phyloP scores from a whole-genome alignment of 2,888 invertebrate species.

The Drosophila tripunctata region DNA sequence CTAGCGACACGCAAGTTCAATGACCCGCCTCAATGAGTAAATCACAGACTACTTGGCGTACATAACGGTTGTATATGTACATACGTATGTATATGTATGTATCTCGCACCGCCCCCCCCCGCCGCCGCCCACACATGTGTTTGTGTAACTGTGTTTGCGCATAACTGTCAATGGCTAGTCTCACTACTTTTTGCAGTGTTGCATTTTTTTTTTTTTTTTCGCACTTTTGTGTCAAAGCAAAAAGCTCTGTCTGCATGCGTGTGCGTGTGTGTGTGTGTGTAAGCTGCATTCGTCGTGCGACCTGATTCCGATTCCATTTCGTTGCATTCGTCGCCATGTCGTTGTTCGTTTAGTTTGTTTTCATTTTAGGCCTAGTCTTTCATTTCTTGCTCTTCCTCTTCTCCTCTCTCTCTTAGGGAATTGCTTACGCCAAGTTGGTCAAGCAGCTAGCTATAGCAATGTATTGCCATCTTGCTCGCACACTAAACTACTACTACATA shows the following conservation, averaged over 20 bases:
- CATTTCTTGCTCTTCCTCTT: not conserved
- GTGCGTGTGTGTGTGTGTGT: constrained; percentile 18
- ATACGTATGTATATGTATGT: constrained; percentile 1
- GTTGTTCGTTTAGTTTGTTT: too few relatives aligned
- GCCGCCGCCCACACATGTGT: not conserved
- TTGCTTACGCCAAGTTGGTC: constrained; percentile 38
- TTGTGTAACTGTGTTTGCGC: constrained; percentile 35
- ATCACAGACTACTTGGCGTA: constrained; percentile 73
- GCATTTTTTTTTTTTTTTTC: constrained; percentile 41
- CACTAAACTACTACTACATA: constrained; percentile 60
- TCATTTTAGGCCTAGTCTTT: constrained; percentile 45
- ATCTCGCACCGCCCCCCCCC: too few relatives aligned
- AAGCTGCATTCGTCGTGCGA: constrained; percentile 59
- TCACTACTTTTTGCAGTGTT: constrained; percentile 43
- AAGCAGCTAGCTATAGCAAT: too few relatives aligned
- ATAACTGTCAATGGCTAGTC: constrained; percentile 71
- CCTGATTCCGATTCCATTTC: constrained; percentile 63
- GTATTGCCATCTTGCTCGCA: constrained; percentile 36
- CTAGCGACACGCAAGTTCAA: constrained; percentile 67
- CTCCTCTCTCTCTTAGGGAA: not conserved
- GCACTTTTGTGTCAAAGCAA: constrained; percentile 58
- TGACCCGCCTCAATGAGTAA: constrained; percentile 73
- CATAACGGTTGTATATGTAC: constrained; percentile 8
- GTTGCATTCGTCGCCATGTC: constrained; percentile 41
- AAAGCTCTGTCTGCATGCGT: constrained; percentile 33